These are phyloP conservation scores for Acrossocheilus fasciatus DNA, from an alignment of 2,797 vertebrate genomes.

Conservation along the genomic window DNA sequence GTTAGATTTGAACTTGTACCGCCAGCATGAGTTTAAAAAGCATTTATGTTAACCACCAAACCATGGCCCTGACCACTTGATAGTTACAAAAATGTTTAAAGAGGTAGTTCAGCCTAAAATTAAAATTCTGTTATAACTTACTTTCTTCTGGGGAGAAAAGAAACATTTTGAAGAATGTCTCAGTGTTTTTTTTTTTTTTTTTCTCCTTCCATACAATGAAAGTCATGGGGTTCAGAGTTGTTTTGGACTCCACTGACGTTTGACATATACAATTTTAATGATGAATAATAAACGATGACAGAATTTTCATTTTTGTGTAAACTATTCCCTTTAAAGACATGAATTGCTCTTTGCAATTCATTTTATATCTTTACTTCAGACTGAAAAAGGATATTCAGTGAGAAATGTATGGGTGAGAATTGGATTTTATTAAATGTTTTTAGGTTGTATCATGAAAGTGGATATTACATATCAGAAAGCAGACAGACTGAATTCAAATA, in stretches of 20 bases:
- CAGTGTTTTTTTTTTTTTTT: background rate
- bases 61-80: background rate
- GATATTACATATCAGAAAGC: background rate
- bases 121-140: background rate
- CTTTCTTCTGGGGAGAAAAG: background rate
- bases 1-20: background rate
- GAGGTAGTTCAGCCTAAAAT: background rate
- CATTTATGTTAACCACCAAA: background rate
- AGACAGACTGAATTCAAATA: background rate
- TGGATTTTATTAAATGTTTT: background rate
- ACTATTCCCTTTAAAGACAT: background rate
- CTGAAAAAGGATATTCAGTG: background rate
- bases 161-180: background rate
- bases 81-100: background rate
- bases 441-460: background rate
- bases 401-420: background rate
- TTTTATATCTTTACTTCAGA: background rate
- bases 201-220: background rate
- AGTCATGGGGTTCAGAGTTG: background rate
- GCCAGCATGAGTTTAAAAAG: background rate
- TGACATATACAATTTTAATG: background rate
- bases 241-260: background rate
- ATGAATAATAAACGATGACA: background rate
- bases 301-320: background rate
- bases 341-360: background rate